These are phyloP conservation scores for Drosophila nigrodunni DNA, from an alignment of 1,140 invertebrate genomes.

Conservation along the genomic window DNA sequence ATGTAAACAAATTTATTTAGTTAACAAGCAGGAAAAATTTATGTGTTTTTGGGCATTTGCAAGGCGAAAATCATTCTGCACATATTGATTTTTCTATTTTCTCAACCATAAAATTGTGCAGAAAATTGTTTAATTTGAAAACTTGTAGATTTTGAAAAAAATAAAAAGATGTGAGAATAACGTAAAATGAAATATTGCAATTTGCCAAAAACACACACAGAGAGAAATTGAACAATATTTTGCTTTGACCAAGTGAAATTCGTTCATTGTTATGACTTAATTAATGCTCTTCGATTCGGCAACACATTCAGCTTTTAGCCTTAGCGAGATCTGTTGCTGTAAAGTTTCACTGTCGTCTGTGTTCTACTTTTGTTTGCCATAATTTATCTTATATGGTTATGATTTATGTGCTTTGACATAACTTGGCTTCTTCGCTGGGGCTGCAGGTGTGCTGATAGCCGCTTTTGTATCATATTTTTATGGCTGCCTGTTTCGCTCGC, in stretches of 20 bases:
- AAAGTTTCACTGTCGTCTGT: constrained; percentile 7
- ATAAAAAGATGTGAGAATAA: neutral
- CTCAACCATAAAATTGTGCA: constrained; percentile 1
- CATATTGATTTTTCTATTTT: neutral
- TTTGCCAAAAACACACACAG: neutral
- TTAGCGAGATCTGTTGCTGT: neutral
- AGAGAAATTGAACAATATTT: constrained; percentile 36
- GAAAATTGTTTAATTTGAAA: constrained; percentile 8
- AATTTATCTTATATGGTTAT: constrained; percentile 39
- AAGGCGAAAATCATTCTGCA: constrained; percentile 29
- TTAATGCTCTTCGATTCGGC: constrained; percentile 58
- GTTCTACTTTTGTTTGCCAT: constrained; percentile 8
- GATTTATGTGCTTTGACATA: constrained; percentile 43
- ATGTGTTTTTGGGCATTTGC: constrained; percentile 36
- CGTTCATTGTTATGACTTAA: constrained; percentile 70
- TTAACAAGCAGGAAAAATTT: constrained; percentile 40
- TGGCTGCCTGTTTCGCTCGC: constrained; percentile 18
- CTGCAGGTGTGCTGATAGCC: constrained; percentile 20
- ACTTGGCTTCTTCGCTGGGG: neutral
- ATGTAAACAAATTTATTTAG: constrained; percentile 55
- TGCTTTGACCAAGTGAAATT: constrained; percentile 39
- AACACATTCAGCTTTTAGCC: constrained; percentile 8
- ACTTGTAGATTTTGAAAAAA: constrained; percentile 1
- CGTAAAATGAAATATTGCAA: neutral
- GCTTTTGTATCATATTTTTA: constrained; percentile 26